Evolutionary conservation across 2,797 vertebrate genomes (phyloP).

Genomic region (Lepus oiostolus): DNA sequence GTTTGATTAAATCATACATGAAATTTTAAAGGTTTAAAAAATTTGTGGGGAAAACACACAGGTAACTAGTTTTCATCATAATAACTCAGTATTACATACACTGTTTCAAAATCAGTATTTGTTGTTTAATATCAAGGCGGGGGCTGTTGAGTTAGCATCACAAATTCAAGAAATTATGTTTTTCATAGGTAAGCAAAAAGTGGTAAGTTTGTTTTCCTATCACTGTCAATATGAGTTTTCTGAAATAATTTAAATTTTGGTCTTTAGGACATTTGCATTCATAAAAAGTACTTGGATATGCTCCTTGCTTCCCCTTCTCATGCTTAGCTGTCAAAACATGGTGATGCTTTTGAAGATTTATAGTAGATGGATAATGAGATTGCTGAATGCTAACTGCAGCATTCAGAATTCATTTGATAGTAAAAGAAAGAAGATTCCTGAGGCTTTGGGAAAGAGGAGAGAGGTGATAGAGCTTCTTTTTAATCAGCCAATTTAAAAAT

Average conservation of each 20-base stretch:
- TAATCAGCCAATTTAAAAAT: conserved; percentile 82
- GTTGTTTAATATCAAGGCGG: conserved; percentile 49
- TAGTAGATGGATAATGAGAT: conserved; percentile 87
- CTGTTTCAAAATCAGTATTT: not conserved
- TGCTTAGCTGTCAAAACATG: conserved; percentile 88
- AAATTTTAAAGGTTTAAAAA: conserved; percentile 48
- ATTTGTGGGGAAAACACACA: not conserved
- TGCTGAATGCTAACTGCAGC: conserved; percentile 86
- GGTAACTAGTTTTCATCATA: not conserved
- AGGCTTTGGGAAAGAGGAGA: conserved; percentile 74
- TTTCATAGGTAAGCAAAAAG: conserved; percentile 62
- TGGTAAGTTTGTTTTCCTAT: conserved; percentile 58
- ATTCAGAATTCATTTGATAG: conserved; percentile 86
- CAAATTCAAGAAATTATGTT: conserved; percentile 62
- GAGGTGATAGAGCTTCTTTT: conserved; percentile 81
- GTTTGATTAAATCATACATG: not conserved
- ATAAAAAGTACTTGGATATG: conserved; percentile 86
- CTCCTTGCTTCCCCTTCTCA: conserved; percentile 84
- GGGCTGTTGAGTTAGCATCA: conserved; percentile 50
- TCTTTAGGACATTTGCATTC: conserved; percentile 86
- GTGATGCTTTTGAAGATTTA: conserved; percentile 88
- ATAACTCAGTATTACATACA: not conserved
- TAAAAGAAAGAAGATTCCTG: conserved; percentile 75
- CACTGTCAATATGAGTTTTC: conserved; percentile 35
- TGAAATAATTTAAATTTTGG: conserved; percentile 85